Conservation (phyloP, 2,888 invertebrate genomes). For the Ommatoiulus sabulosus region DNA sequence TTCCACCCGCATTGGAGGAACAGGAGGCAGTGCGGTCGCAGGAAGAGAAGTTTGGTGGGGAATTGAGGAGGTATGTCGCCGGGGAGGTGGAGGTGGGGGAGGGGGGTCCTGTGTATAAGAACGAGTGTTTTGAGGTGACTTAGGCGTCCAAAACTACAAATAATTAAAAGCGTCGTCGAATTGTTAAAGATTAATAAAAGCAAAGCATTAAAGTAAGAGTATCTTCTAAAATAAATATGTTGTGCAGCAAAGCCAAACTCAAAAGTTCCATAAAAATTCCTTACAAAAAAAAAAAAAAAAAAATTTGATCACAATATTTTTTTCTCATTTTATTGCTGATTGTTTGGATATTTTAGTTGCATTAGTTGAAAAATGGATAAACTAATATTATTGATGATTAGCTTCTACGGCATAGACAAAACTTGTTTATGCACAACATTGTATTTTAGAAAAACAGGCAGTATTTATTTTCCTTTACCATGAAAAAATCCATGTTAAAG, state of each 20-base stretch:
- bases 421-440: background rate
- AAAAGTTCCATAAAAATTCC: no score
- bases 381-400: background rate
- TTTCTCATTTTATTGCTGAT: no score
- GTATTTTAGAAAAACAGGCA: background rate
- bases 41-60: constrained; percentile 60
- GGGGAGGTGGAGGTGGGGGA: constrained; percentile 59
- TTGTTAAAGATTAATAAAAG: constrained; percentile 32
- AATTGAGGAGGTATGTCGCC: constrained; percentile 52
- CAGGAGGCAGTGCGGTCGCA: constrained; percentile 54
- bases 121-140: constrained; percentile 34
- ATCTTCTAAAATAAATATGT: background rate
- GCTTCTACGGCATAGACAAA: background rate
- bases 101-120: constrained; percentile 54
- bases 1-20: constrained; percentile 58
- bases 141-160: constrained; percentile 29
- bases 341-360: no score
- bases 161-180: constrained; percentile 8
- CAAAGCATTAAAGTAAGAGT: background rate
- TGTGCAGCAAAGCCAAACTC: no score
- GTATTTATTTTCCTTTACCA: constrained; percentile 15
- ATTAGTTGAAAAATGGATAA: no score
- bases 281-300: no score
- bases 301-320: no score
- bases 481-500: background rate